Conservation (phyloP, 2,113 vertebrate genomes). For the Guaruba guarouba region DNA sequence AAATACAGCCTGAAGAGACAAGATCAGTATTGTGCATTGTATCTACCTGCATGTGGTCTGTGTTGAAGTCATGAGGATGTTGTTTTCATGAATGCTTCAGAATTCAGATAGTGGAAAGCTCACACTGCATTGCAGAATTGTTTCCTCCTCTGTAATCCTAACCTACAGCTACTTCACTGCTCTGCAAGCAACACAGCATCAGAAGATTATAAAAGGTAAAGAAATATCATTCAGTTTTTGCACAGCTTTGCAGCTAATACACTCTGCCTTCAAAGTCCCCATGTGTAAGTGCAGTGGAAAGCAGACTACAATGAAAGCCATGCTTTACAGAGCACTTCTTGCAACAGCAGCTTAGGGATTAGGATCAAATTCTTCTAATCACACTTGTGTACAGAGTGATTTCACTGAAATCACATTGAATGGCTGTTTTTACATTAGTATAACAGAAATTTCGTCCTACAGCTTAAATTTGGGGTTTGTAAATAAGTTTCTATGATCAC, state of each 20-base stretch:
- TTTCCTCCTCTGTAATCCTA: conserved; percentile 66
- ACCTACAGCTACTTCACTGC: conserved; percentile 64
- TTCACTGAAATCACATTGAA: neutral
- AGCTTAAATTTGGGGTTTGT: neutral
- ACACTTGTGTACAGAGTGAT: conserved; percentile 26
- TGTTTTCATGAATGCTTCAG: conserved; percentile 75
- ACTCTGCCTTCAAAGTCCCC: conserved; percentile 37
- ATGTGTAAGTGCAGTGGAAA: neutral
- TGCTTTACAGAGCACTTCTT: conserved; percentile 56
- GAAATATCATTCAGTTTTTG: conserved; percentile 46
- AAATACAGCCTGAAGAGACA: conserved; percentile 67
- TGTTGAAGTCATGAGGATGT: conserved; percentile 76
- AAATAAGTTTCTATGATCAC: conserved; percentile 7
- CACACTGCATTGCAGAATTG: conserved; percentile 63
- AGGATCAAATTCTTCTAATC: conserved; percentile 57
- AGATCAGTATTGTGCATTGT: conserved; percentile 77
- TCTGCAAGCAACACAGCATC: conserved; percentile 56
- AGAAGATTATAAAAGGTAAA: conserved; percentile 61
- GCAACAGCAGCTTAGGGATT: conserved; percentile 51
- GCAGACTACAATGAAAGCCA: conserved; percentile 35
- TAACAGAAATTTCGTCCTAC: neutral
- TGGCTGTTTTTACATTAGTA: neutral
- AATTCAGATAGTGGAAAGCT: conserved; percentile 69
- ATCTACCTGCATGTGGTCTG: conserved; percentile 77
- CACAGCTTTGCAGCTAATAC: conserved; percentile 35